These are phyloP conservation scores for Cantharis rustica DNA, from an alignment of 2,888 invertebrate species.

Conservation along the genomic window DNA sequence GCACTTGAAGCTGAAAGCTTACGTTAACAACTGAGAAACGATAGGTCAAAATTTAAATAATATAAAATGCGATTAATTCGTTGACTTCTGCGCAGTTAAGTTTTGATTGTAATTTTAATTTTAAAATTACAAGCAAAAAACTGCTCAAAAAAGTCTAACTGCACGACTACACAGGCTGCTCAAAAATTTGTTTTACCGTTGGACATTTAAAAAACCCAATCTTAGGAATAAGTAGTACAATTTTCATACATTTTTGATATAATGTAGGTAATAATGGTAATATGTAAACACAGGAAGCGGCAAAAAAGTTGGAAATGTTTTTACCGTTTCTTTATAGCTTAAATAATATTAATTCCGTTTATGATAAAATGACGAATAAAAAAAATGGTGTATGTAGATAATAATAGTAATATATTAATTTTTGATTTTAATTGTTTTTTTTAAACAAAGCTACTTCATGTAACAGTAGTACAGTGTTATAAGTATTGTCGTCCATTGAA, in stretches of 20 bases:
- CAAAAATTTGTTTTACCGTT: neutral
- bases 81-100: neutral
- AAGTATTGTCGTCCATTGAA: constrained; percentile 7
- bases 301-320: neutral
- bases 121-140: too few species aligned
- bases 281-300: neutral
- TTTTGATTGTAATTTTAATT: too few species aligned
- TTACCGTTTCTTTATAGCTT: neutral
- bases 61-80: neutral
- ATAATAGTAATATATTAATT: neutral
- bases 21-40: neutral
- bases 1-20: neutral
- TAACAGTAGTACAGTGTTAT: neutral
- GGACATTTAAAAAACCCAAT: neutral
- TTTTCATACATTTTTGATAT: too few species aligned
- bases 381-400: neutral
- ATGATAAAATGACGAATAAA: neutral
- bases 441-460: neutral
- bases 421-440: constrained; percentile 10
- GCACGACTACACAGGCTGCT: neutral
- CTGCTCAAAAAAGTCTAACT: neutral
- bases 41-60: neutral
- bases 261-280: too few species aligned
- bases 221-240: too few species aligned
- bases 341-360: too few species aligned